A percentile compares a stretch with the other conserved stretches of the same genome.
Conservation (phyloP, 2,113 vertebrate genomes). For the Festucalex cinctus region DNA sequence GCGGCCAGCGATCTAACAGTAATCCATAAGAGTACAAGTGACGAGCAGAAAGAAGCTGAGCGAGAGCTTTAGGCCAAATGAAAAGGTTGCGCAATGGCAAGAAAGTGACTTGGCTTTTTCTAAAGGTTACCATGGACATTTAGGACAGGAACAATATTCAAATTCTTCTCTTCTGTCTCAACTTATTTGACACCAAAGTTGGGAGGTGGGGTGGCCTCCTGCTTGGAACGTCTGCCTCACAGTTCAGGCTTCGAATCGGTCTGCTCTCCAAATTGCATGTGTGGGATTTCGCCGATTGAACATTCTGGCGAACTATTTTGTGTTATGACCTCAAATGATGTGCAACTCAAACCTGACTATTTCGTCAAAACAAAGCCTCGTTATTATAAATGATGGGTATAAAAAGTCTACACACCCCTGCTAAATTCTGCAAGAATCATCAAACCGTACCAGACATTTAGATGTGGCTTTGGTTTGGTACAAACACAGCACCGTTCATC, state of each 20-base stretch:
- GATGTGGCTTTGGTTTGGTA: too few species aligned
- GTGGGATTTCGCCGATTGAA: too few species aligned
- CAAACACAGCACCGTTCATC: too few species aligned
- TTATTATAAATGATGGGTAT: too few species aligned
- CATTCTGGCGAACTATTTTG: too few species aligned
- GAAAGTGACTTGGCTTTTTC: conserved; percentile 45
- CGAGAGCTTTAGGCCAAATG: conserved; percentile 49
- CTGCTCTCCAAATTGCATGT: background rate
- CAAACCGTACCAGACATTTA: too few species aligned
- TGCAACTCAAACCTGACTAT: too few species aligned
- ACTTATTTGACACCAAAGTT: background rate
- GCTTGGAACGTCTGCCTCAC: background rate
- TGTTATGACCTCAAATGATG: too few species aligned
- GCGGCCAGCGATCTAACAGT: conserved; percentile 52
- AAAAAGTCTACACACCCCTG: too few species aligned
- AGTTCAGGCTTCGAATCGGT: background rate
- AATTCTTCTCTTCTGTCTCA: conserved; percentile 12
- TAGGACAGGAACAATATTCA: conserved; percentile 27
- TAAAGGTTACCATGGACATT: conserved; percentile 55
- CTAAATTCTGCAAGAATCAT: too few species aligned
- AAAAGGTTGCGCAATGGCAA: conserved; percentile 58
- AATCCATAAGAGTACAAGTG: conserved; percentile 54
- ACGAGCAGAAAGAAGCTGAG: conserved; percentile 47
- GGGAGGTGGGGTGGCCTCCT: background rate
- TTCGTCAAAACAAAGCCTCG: too few species aligned